A percentile compares a stretch with the other conserved stretches of the same genome.
Conservation (phyloP, 2,797 vertebrate genomes). For the Platalea minor region DNA sequence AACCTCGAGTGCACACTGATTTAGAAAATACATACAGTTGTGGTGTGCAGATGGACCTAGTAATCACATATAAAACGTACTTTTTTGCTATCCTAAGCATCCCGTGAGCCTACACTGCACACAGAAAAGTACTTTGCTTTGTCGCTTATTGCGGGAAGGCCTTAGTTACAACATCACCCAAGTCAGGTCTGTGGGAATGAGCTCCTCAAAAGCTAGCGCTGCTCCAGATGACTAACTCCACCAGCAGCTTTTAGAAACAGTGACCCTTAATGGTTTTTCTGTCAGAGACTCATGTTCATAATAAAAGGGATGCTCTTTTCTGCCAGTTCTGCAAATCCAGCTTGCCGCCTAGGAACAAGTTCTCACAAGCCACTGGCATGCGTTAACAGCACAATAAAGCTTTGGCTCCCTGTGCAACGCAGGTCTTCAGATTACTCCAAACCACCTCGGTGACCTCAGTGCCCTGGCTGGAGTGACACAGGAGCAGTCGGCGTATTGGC, state of each 20-base stretch:
- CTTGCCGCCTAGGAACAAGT: neutral
- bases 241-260: neutral
- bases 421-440: neutral
- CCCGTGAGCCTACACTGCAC: neutral
- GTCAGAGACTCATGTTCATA: neutral
- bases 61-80: neutral
- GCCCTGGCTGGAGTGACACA: neutral
- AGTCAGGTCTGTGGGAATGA: neutral
- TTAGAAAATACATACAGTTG: neutral
- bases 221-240: neutral
- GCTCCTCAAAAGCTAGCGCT: neutral
- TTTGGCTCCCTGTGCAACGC: neutral
- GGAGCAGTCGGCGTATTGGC: neutral
- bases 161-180: neutral
- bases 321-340: neutral
- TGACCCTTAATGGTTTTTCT: neutral
- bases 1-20: neutral
- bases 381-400: neutral
- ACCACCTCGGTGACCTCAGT: neutral
- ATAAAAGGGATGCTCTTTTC: neutral
- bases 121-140: neutral
- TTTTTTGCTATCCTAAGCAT: neutral
- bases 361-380: neutral
- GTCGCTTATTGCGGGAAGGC: neutral
- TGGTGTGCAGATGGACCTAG: neutral